These are phyloP conservation scores for Parascotia fuliginaria DNA, from an alignment of 2,888 invertebrate species.

Conservation along the genomic window DNA sequence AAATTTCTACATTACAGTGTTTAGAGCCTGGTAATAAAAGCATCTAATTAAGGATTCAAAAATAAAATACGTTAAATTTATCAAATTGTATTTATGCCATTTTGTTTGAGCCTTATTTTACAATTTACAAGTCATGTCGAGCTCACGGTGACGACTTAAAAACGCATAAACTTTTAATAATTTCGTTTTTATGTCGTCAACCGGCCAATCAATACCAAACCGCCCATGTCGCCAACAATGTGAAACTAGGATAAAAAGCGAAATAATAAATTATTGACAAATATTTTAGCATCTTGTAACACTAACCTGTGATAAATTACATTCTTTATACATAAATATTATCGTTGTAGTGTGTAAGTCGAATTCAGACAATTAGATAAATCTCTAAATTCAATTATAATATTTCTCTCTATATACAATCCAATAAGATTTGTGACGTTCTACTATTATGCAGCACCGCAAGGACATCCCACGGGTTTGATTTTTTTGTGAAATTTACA, in stretches of 20 bases:
- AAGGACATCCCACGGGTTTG: neutral
- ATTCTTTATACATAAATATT: constrained; percentile 1
- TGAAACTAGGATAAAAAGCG: constrained; percentile 5
- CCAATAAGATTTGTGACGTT: too few relatives aligned
- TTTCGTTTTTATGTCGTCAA: constrained; percentile 14
- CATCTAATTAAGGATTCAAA: neutral
- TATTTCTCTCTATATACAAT: constrained; percentile 1
- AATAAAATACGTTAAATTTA: constrained; percentile 15
- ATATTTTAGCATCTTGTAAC: neutral
- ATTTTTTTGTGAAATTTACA: neutral
- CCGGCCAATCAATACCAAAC: constrained; percentile 17
- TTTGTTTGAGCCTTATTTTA: constrained; percentile 45
- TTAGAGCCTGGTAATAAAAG: too few relatives aligned
- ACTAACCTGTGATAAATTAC: neutral
- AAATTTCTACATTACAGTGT: too few relatives aligned
- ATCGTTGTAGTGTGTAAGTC: neutral
- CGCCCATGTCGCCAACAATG: constrained; percentile 18
- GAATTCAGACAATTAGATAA: neutral
- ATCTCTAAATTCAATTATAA: neutral
- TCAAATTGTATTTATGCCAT: constrained; percentile 42
- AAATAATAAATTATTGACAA: constrained; percentile 1
- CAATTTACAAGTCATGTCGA: constrained; percentile 31
- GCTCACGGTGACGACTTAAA: constrained; percentile 21
- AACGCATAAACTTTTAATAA: constrained; percentile 18
- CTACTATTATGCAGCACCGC: neutral